Evolutionary conservation across 2,113 vertebrate genomes (phyloP).

Genomic region (Nannospalax galili): DNA sequence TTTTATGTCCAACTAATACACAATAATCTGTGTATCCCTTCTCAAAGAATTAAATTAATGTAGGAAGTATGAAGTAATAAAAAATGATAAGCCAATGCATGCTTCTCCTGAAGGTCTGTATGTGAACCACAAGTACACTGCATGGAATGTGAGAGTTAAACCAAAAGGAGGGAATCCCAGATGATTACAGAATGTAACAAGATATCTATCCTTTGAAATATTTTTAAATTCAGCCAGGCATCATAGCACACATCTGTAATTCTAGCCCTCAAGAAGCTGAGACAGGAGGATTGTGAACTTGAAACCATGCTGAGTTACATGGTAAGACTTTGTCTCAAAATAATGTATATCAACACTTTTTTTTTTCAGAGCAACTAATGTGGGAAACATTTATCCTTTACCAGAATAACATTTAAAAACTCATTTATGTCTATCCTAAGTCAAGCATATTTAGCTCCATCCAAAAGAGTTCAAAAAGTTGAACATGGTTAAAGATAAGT

Average conservation of each 20-base stretch:
- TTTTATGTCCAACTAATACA: not conserved
- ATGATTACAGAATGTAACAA: not conserved
- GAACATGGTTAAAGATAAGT: not conserved
- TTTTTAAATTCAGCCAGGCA: not conserved
- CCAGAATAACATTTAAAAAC: not conserved
- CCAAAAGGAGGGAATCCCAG: not conserved
- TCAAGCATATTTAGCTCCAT: not conserved
- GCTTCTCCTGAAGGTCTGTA: not conserved
- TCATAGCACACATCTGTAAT: not conserved
- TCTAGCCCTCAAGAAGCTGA: not conserved
- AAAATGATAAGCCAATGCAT: not conserved
- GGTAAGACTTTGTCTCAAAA: not conserved
- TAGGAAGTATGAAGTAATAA: not conserved
- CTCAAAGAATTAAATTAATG: not conserved
- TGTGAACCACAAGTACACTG: not conserved
- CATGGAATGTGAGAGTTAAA: not conserved
- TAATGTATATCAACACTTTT: not conserved
- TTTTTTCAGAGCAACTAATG: slow-evolving; percentile 36
- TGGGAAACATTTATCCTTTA: not conserved
- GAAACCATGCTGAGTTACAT: not conserved
- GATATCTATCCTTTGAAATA: not conserved
- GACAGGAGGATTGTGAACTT: not conserved
- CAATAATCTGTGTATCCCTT: not conserved
- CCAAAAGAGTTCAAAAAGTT: not conserved
- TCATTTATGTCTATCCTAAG: not conserved